Evolutionary conservation across 2,888 invertebrate species (phyloP).

Genomic region (Platycheirus rosarum): DNA sequence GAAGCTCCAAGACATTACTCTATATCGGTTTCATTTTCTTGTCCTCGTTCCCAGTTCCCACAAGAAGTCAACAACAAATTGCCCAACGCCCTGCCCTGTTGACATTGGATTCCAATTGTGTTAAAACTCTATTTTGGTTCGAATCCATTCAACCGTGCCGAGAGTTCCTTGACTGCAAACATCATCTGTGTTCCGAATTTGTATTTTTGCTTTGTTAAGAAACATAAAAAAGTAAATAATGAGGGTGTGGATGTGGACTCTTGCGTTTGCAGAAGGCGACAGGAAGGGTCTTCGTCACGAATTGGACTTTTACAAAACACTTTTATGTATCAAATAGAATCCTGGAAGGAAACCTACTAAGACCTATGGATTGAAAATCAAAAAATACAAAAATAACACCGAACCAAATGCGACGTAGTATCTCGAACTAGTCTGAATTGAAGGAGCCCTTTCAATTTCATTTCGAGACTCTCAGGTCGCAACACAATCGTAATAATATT

Average conservation of each 20-base stretch:
- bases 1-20: slow-evolving; percentile 40
- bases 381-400: not conserved
- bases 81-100: slow-evolving; percentile 46
- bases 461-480: slow-evolving; percentile 33
- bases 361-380: slow-evolving; percentile 33
- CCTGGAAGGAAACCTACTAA: slow-evolving; percentile 1
- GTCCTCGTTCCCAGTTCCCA: slow-evolving; percentile 10
- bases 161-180: slow-evolving; percentile 66
- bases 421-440: slow-evolving; percentile 6
- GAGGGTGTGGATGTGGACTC: slow-evolving; percentile 43
- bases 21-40: slow-evolving; percentile 29
- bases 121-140: slow-evolving; percentile 61
- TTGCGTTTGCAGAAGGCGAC: slow-evolving; percentile 41
- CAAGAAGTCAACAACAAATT: slow-evolving; percentile 53
- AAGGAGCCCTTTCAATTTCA: slow-evolving; percentile 65
- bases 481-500: slow-evolving; percentile 27
- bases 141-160: slow-evolving; percentile 43
- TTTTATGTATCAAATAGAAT: slow-evolving; percentile 7
- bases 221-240: slow-evolving; percentile 25
- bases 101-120: slow-evolving; percentile 62
- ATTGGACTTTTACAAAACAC: slow-evolving; percentile 27
- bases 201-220: slow-evolving; percentile 12
- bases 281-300: slow-evolving; percentile 68
- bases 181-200: not conserved
- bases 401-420: not conserved